A percentile compares a stretch with the other conserved stretches of the same genome.
These are phyloP conservation scores for Cathartes aura DNA, from an alignment of 2,113 vertebrate species.

Conservation along the genomic window DNA sequence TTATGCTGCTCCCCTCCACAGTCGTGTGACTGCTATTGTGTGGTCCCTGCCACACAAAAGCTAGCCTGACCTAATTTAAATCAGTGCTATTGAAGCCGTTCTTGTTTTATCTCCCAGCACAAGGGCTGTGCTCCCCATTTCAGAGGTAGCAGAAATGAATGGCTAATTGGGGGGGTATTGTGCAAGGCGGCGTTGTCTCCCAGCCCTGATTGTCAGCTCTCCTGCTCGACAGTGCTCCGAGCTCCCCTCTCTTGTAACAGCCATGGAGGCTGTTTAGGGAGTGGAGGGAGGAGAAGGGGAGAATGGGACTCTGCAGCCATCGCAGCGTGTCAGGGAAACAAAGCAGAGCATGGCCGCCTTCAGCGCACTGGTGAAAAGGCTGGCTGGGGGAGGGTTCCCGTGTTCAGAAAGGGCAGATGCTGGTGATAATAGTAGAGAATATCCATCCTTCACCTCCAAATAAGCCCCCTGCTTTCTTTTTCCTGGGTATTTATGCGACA, in stretches of 20 bases:
- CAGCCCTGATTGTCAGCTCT: constrained; percentile 39
- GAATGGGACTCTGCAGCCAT: not conserved
- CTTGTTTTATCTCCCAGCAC: constrained; percentile 66
- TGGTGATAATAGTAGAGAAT: not conserved
- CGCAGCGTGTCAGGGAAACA: not conserved
- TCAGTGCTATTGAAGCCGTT: constrained; percentile 60
- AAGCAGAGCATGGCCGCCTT: not conserved
- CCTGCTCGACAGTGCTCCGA: not conserved
- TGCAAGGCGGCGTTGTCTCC: constrained; percentile 3
- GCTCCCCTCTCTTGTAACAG: not conserved
- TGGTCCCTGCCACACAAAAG: constrained; percentile 54
- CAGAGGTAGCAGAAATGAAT: constrained; percentile 56
- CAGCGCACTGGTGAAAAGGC: not conserved
- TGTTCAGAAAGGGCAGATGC: constrained; percentile 9
- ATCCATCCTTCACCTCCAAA: not conserved
- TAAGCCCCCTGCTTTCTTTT: not conserved
- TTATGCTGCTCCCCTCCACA: constrained; percentile 46
- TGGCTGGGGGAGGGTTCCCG: not conserved
- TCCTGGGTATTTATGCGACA: not conserved
- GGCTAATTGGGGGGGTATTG: constrained; percentile 66
- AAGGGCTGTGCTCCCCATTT: constrained; percentile 56
- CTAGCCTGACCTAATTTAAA: constrained; percentile 70
- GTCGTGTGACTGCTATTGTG: constrained; percentile 62
- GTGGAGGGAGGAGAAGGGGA: not conserved
- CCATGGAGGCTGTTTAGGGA: not conserved